Evolutionary conservation across 92 coral and sea anemone species (phyloP), one percentile per base, ranked within the genome.

Genomic region (Plumapathes pennacea): DNA sequence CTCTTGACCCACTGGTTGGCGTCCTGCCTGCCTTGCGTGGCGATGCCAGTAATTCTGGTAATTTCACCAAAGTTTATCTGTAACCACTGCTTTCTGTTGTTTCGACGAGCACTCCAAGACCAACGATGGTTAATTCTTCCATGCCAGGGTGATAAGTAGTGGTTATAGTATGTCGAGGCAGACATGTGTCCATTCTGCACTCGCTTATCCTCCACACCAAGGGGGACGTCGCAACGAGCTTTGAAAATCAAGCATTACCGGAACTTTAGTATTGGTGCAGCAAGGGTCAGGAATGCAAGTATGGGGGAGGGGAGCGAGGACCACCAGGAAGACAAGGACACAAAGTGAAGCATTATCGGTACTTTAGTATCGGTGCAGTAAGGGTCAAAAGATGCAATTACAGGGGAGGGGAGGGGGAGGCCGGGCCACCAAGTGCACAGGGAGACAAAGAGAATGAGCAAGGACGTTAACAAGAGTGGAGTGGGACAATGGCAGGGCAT

Each of bases 201-300:
- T 12, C 96, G 85, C 11, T 85, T 80, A 76, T 87, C 96, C 58
- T 87, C 96, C 27, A 65, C 54, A 28, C 96, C 96, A 9, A 87
- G 72, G 10, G 96, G 96, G 86, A 87, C 73, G 54, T 78, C 70
- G 32, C 96, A 80, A 18, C 69, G 96, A 56, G 82, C 96, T 87
- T 37, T 14, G 49, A 30, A 38, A 30, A 6, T 30, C 25, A 25
- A 0, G 1, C 4, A 12, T 2, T 15, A 30, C 17, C 7, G n/a
- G 4, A 2, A 8, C 10, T 4, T 46, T 37, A 50, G 20, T 10
- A 26, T 19, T 5, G 14, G 4, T 14, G 4, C 22, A n/a, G 13
- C 25, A 5, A 10, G 22, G 26, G 51, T 7, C 0, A 9, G 31
- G 18, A 4, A 24, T 0, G 29, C 20, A 12, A 8, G 3, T 17